phyloP scores from a whole-genome alignment of 2,797 vertebrate species.

The Megaceryle alcyon region DNA sequence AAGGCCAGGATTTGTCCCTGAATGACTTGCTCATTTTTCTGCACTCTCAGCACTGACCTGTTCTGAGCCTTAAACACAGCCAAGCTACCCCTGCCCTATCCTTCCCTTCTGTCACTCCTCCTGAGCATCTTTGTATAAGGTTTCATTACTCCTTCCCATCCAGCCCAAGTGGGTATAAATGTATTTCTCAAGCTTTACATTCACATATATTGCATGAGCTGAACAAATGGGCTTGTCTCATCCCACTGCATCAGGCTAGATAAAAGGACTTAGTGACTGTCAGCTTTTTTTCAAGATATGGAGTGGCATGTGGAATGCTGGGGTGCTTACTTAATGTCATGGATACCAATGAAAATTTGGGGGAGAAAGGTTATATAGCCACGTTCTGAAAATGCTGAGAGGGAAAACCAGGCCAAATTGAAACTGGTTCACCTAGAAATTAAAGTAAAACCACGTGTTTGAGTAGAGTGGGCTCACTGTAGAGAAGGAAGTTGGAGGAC shows the following conservation, averaged over 20 bases:
- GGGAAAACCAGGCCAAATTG: neutral
- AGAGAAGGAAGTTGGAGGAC: neutral
- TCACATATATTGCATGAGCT: neutral
- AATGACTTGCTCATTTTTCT: neutral
- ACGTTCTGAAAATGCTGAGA: neutral
- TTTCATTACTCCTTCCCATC: neutral
- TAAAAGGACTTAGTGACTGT: neutral
- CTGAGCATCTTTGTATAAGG: neutral
- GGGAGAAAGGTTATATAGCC: neutral
- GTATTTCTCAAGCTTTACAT: neutral
- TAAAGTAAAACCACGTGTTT: neutral
- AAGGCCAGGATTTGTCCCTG: neutral
- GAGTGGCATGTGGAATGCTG: neutral
- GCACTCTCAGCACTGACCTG: neutral
- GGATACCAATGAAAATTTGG: neutral
- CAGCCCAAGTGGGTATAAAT: neutral
- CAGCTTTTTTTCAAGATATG: rapidly evolving
- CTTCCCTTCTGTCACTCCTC: neutral
- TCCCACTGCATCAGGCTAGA: neutral
- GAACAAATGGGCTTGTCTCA: neutral
- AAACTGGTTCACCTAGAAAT: neutral
- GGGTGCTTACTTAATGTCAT: neutral
- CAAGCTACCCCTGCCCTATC: neutral
- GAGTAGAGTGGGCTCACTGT: neutral
- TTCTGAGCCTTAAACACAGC: neutral